Percentiles rank a stretch among this genome's conserved stretches.
Conservation (phyloP, 1,140 invertebrate species). For the Epicauta chinensis region DNA sequence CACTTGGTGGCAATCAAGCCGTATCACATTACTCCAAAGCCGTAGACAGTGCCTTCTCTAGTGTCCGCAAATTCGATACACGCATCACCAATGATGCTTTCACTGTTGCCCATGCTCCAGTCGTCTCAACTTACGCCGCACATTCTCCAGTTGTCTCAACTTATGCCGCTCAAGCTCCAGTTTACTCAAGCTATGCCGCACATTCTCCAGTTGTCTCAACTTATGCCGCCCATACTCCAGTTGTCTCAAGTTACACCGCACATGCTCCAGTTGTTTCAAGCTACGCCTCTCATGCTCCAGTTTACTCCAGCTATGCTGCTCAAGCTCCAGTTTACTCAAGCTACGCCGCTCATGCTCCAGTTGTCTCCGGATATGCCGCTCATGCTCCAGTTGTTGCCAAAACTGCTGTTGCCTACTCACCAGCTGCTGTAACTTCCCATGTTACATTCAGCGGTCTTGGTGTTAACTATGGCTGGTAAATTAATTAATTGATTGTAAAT, state of each 20-base stretch:
- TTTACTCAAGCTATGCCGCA: conserved; percentile 1
- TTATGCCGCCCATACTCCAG: conserved; percentile 29
- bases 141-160: conserved; percentile 23
- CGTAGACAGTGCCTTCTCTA: conserved; percentile 57
- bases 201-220: conserved; percentile 21
- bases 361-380: conserved; percentile 20
- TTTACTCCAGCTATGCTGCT: conserved; percentile 16
- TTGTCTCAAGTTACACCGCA: no score
- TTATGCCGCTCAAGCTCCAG: conserved; percentile 19
- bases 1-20: conserved; percentile 50
- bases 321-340: conserved; percentile 17
- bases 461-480: conserved; percentile 48
- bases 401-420: conserved; percentile 47
- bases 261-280: conserved; percentile 18
- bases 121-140: conserved; percentile 3
- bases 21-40: conserved; percentile 55
- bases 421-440: conserved; percentile 49
- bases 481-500: not conserved
- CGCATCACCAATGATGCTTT: conserved; percentile 54
- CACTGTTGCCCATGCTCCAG: conserved; percentile 26
- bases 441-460: conserved; percentile 47
- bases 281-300: conserved; percentile 9
- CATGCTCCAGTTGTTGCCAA: conserved; percentile 32
- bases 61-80: conserved; percentile 54
- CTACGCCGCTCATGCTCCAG: conserved; percentile 18